These are phyloP conservation scores for Micropoecilia bifurca DNA, from an alignment of 2,797 vertebrate species.

Conservation along the genomic window DNA sequence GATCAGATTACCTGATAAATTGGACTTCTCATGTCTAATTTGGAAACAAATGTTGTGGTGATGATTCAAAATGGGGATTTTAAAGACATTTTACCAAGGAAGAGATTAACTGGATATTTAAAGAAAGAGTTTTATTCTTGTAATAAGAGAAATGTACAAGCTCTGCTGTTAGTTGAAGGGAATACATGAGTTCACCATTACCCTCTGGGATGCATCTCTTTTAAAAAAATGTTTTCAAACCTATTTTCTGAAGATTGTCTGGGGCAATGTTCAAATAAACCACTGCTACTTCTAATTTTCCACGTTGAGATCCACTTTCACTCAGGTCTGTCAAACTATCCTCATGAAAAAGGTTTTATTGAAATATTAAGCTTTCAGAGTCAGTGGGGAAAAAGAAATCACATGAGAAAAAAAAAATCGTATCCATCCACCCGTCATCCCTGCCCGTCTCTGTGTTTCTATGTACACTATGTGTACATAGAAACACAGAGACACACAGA, in stretches of 20 bases:
- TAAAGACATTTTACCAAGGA: conserved; percentile 38
- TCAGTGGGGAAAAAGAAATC: conserved; percentile 37
- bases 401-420: not conserved
- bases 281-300: conserved; percentile 53
- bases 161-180: not conserved
- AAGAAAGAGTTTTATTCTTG: not conserved
- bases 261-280: conserved; percentile 33
- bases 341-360: conserved; percentile 53
- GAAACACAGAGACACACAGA: not conserved
- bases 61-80: conserved; percentile 41
- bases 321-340: conserved; percentile 47
- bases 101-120: conserved; percentile 24
- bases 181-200: conserved; percentile 12
- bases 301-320: conserved; percentile 35
- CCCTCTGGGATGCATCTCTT: conserved; percentile 32
- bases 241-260: conserved; percentile 22
- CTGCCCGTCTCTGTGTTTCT: too few species aligned
- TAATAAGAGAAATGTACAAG: conserved; percentile 7
- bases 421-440: not conserved
- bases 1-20: conserved; percentile 37
- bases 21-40: conserved; percentile 36
- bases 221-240: conserved; percentile 21
- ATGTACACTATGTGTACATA: not conserved
- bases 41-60: conserved; percentile 30
- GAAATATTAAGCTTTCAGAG: conserved; percentile 30